Evolutionary conservation across 2,113 vertebrate genomes (phyloP), one percentile per base, ranked within the genome.

Genomic region (Papio anubis): DNA sequence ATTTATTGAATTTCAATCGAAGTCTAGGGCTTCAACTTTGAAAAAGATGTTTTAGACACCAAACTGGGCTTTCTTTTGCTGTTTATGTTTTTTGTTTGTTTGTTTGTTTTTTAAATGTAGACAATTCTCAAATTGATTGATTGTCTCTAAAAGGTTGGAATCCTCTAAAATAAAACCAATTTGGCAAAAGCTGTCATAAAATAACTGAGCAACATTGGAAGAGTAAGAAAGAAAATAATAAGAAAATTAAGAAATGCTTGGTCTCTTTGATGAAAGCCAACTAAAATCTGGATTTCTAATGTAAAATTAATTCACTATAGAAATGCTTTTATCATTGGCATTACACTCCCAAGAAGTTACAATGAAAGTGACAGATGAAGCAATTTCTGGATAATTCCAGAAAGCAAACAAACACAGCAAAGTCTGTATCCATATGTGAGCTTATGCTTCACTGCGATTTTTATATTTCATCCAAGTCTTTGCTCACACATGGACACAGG

Each of bases 1-100:
- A 89, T 79, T 90, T 96, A 21, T 73, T 70, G 93, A 93, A 88
- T 93, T 70, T 88, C 21, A 85, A 50, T 55, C 4, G 82, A 72
- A 96, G 40, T 57, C 43, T 38, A 14, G 9, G 30, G 12, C 11
- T 94, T 89, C 43, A 70, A 57, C 6, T 52, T 85, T 40, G 27
- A 85, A 64, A 76, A 68, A 7, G 66, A 68, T 68, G n/a, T 61
- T 27, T 35, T 55, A 64, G 45, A 81, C 12, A 84, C 8, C 48
- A 79, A 75, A 50, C 3, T 81, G 27, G 6, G 20, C 5, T 94
- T 82, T 43, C 8, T 35, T 73, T 75, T 72, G 10, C 18, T 90
- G 1, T 1, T 43, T 91, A 84, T 38, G 20, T 52, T 30, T 32
- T 64, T 30, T 32, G 3, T 92, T 52, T 35, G 48, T 50, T 48